Percentiles rank a stretch among this genome's conserved stretches.
These are phyloP conservation scores for Dynastes hyllus DNA, from an alignment of 2,888 invertebrate genomes.

Conservation along the genomic window DNA sequence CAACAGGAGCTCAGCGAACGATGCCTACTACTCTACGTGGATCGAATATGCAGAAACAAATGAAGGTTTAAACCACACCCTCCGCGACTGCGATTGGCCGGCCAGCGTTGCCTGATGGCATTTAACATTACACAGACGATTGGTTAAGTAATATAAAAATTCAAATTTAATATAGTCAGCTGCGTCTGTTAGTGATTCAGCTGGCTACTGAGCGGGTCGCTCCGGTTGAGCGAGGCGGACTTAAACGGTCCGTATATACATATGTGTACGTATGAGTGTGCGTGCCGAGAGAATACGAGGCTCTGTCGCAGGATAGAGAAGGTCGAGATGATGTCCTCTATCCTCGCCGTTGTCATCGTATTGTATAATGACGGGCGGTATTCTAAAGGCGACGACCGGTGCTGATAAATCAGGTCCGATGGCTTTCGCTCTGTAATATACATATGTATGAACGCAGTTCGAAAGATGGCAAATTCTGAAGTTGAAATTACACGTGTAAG, in stretches of 20 bases:
- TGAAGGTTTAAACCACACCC: slow-evolving; percentile 67
- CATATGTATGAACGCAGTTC: no score
- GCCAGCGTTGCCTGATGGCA: slow-evolving; percentile 65
- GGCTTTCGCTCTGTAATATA: slow-evolving; percentile 7
- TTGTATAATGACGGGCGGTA: slow-evolving; percentile 25
- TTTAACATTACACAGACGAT: slow-evolving; percentile 69
- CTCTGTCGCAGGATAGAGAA: not conserved
- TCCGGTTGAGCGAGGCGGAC: slow-evolving; percentile 47
- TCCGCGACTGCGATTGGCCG: slow-evolving; percentile 65
- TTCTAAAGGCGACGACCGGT: not conserved
- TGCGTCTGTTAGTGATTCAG: slow-evolving; percentile 51
- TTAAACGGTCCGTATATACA: slow-evolving; percentile 25
- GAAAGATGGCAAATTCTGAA: slow-evolving; percentile 16
- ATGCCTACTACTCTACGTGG: slow-evolving; percentile 60
- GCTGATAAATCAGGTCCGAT: slow-evolving; percentile 23
- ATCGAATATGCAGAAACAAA: slow-evolving; percentile 70
- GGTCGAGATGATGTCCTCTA: slow-evolving; percentile 35
- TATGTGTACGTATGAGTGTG: slow-evolving; percentile 5
- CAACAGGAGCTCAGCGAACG: slow-evolving; percentile 31
- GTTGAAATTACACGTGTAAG: not conserved
- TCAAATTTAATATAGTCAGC: slow-evolving; percentile 69
- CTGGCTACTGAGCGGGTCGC: slow-evolving; percentile 41
- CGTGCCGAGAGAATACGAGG: not conserved
- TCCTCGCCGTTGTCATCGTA: slow-evolving; percentile 24
- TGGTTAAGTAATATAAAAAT: slow-evolving; percentile 72